A percentile compares a stretch with the other conserved stretches of the same genome.
Conservation (phyloP, 2,888 invertebrate genomes). For the Mantis religiosa region DNA sequence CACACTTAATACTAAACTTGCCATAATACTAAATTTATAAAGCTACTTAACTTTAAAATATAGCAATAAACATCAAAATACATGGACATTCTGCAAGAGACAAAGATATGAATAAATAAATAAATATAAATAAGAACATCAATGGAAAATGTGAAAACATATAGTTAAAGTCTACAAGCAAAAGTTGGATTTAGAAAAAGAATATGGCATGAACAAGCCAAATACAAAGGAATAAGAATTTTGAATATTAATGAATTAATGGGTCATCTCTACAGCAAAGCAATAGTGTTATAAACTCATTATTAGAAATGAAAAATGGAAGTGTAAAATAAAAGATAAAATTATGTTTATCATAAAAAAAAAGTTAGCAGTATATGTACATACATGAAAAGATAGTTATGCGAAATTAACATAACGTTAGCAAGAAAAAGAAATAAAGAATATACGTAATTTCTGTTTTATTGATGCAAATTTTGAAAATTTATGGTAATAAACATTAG, state of each 20-base stretch:
- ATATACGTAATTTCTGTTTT: not conserved
- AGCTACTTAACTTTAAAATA: not conserved
- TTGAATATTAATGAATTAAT: constrained; percentile 21
- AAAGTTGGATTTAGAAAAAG: constrained; percentile 18
- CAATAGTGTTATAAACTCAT: constrained; percentile 5
- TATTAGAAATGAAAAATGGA: constrained; percentile 2
- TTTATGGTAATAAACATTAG: not conserved
- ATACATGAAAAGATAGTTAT: not conserved
- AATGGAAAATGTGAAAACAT: not conserved
- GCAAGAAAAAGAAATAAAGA: constrained; percentile 3
- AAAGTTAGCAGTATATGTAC: not conserved
- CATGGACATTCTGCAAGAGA: not conserved
- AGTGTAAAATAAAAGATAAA: not conserved
- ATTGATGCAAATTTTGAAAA: constrained; percentile 3
- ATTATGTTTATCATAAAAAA: not conserved
- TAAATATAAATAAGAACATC: not conserved
- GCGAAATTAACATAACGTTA: not conserved
- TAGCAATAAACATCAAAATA: not conserved
- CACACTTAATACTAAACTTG: not conserved
- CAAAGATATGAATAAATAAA: not conserved
- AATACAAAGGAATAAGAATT: constrained; percentile 5
- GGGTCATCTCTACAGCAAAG: not conserved
- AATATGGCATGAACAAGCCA: constrained; percentile 13
- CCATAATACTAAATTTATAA: not conserved
- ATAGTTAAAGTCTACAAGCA: constrained; percentile 16